These are phyloP conservation scores for Branchellion lobata DNA, from an alignment of 2,888 invertebrate species.

Conservation along the genomic window DNA sequence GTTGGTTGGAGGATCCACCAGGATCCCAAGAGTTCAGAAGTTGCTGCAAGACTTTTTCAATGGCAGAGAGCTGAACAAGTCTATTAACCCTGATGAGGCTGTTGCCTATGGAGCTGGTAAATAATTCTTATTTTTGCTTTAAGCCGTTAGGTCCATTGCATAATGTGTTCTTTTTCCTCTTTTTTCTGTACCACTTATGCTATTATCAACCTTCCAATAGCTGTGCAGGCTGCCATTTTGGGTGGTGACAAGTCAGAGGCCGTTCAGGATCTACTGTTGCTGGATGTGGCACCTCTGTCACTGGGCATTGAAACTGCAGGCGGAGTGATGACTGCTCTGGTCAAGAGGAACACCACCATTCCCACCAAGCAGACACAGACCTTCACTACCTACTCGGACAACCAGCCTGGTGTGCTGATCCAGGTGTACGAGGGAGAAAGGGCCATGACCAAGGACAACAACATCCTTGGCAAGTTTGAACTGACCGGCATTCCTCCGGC, in stretches of 20 bases:
- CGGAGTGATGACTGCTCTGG: slow-evolving; percentile 53
- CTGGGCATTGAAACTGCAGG: slow-evolving; percentile 54
- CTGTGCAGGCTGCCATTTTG: slow-evolving; percentile 67
- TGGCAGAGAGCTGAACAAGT: slow-evolving; percentile 63
- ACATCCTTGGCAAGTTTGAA: slow-evolving; percentile 92
- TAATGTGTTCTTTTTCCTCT: neutral
- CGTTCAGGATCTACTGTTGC: slow-evolving; percentile 81
- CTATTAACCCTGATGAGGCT: slow-evolving; percentile 63
- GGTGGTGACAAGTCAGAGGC: slow-evolving; percentile 69
- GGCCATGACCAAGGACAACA: slow-evolving; percentile 63
- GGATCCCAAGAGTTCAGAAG: slow-evolving; percentile 96
- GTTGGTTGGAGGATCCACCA: slow-evolving; percentile 83
- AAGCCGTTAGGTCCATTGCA: neutral
- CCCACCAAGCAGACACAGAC: slow-evolving; percentile 61
- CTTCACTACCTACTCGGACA: slow-evolving; percentile 88
- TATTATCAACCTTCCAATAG: slow-evolving; percentile 28
- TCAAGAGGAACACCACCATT: slow-evolving; percentile 57
- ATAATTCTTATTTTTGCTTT: neutral
- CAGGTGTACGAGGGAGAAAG: slow-evolving; percentile 61
- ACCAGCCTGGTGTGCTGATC: slow-evolving; percentile 67
- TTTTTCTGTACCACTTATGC: neutral
- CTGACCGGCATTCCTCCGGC: slow-evolving; percentile 63
- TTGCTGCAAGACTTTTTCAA: slow-evolving; percentile 73
- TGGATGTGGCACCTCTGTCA: slow-evolving; percentile 71
- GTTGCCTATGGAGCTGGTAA: slow-evolving; percentile 51